Evolutionary conservation across 2,113 vertebrate genomes (phyloP).

Genomic region (Capreolus pygargus): DNA sequence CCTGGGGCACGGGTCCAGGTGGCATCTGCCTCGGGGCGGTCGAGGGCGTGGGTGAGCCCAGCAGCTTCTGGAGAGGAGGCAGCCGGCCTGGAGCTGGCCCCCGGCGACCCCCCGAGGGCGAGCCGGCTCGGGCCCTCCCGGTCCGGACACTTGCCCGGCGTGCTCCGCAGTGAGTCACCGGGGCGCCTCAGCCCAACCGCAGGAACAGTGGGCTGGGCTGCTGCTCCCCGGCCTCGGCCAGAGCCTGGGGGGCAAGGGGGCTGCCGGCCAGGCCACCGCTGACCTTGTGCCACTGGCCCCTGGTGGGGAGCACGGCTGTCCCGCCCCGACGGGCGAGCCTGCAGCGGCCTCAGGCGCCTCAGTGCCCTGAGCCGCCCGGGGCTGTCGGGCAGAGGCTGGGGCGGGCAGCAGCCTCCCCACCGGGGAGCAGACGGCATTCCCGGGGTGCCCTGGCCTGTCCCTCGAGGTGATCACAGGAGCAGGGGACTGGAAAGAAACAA

Average conservation of each 20-base stretch:
- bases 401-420: background rate
- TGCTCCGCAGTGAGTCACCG: conserved; percentile 51
- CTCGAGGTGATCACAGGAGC: background rate
- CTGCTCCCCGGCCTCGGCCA: conserved; percentile 15
- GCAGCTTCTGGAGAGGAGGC: accelerated
- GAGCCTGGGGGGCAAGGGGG: background rate
- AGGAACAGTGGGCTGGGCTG: conserved; percentile 70
- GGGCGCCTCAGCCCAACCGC: conserved; percentile 66
- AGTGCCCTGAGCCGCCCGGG: background rate
- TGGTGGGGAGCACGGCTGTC: background rate
- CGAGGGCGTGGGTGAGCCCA: background rate
- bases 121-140: background rate
- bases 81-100: background rate
- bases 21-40: accelerated
- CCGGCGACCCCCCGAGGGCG: accelerated
- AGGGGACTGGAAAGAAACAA: conserved; percentile 41
- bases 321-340: background rate
- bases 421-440: conserved; percentile 7
- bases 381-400: accelerated
- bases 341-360: no score
- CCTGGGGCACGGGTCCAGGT: background rate
- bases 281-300: conserved; percentile 6
- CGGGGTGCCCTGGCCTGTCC: conserved; percentile 37
- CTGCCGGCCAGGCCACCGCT: conserved; percentile 31
- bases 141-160: conserved; percentile 39